These are phyloP conservation scores for Pelochelys cantorii DNA, from an alignment of 2,797 vertebrate genomes.

Conservation along the genomic window DNA sequence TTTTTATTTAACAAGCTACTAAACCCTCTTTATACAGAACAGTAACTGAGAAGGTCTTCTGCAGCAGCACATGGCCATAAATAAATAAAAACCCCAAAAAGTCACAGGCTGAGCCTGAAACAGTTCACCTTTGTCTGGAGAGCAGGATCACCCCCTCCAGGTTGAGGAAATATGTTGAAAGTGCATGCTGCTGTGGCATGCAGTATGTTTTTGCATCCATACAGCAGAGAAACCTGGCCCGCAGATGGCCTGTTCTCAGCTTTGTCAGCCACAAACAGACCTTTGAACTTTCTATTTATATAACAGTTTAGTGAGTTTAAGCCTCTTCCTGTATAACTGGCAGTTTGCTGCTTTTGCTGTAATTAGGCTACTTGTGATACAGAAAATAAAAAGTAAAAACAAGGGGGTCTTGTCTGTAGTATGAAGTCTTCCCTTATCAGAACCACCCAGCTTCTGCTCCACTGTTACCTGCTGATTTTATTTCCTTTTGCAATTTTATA, in stretches of 20 bases:
- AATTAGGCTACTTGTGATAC: slow-evolving; percentile 81
- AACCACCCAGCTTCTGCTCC: neutral
- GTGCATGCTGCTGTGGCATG: neutral
- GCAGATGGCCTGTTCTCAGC: slow-evolving; percentile 79
- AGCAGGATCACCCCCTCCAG: slow-evolving; percentile 56
- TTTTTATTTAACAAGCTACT: neutral
- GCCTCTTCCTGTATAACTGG: slow-evolving; percentile 82
- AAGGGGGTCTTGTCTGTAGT: slow-evolving; percentile 42
- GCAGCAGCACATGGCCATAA: slow-evolving; percentile 18
- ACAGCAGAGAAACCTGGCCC: slow-evolving; percentile 75
- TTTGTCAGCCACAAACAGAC: slow-evolving; percentile 77
- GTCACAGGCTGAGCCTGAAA: slow-evolving; percentile 54
- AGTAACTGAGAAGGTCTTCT: slow-evolving; percentile 19
- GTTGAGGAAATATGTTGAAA: slow-evolving; percentile 45
- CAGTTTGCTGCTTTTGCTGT: slow-evolving; percentile 76
- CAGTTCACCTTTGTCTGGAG: slow-evolving; percentile 79
- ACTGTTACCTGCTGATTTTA: neutral
- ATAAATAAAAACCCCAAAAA: neutral
- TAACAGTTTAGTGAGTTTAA: slow-evolving; percentile 83
- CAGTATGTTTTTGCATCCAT: slow-evolving; percentile 23
- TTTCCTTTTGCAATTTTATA: neutral
- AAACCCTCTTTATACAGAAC: neutral
- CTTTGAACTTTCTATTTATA: slow-evolving; percentile 88
- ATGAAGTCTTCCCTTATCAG: slow-evolving; percentile 13
- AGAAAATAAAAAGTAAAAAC: slow-evolving; percentile 63